Percentiles rank a stretch among this genome's conserved stretches.
phyloP scores from a whole-genome alignment of 2,113 vertebrate species.

The Sminthopsis crassicaudata region DNA sequence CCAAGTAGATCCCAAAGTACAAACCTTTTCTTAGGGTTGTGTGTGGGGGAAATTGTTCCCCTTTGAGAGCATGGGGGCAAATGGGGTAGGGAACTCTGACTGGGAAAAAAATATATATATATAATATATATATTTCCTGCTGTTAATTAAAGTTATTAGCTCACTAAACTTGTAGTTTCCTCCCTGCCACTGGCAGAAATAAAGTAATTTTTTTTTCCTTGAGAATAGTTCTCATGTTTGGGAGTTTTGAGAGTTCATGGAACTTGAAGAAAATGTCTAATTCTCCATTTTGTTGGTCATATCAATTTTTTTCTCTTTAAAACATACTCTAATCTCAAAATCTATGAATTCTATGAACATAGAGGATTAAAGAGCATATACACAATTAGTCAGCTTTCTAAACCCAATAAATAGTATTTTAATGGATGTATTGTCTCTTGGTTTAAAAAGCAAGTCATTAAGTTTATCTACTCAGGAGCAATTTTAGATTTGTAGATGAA shows the following conservation, averaged over 20 bases:
- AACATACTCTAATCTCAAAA: neutral
- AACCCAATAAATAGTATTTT: neutral
- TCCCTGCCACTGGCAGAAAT: neutral
- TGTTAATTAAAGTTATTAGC: neutral
- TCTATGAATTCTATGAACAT: neutral
- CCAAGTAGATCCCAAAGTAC: neutral
- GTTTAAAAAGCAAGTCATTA: neutral
- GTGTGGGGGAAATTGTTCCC: neutral
- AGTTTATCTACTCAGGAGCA: neutral
- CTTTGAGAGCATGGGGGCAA: neutral
- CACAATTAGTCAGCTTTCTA: neutral
- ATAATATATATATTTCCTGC: neutral
- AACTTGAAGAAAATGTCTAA: neutral
- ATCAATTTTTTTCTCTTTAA: neutral
- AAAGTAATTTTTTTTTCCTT: neutral
- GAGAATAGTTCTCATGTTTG: neutral
- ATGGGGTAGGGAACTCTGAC: neutral
- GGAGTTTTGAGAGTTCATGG: neutral
- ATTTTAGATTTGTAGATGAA: neutral
- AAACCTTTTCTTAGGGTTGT: neutral
- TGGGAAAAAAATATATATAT: too few species aligned
- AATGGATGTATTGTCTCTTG: neutral
- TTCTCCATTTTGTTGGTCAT: neutral
- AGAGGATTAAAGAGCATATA: neutral
- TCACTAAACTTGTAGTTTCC: neutral